Conservation (phyloP, 2,113 vertebrate genomes). For the Acrocephalus kingi region DNA sequence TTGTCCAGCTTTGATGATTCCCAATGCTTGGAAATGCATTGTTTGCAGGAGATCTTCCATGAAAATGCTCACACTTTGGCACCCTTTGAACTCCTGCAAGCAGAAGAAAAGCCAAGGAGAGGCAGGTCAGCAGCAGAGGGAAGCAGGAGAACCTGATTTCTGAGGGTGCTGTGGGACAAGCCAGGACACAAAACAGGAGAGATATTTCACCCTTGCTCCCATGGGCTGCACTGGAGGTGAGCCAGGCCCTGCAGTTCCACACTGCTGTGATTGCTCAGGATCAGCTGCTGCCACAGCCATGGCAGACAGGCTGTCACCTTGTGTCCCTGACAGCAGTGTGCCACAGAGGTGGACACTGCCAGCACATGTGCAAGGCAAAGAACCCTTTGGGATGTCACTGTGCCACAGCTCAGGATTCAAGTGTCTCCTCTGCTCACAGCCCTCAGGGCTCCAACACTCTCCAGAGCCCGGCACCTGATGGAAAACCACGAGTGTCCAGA, state of each 20-base stretch:
- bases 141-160: background rate
- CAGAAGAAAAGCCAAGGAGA: background rate
- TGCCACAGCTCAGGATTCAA: accelerated
- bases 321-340: background rate
- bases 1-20: too few species aligned
- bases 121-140: background rate
- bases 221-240: background rate
- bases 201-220: background rate
- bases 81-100: background rate
- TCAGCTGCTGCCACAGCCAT: background rate
- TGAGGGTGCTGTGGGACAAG: background rate
- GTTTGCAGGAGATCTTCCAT: background rate
- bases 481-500: background rate
- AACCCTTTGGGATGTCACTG: background rate
- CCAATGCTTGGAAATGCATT: background rate
- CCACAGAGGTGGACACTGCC: background rate
- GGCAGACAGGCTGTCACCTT: background rate
- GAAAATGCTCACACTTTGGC: background rate
- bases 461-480: background rate
- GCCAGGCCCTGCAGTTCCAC: background rate
- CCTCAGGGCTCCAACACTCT: background rate
- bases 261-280: background rate
- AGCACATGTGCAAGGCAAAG: background rate
- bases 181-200: accelerated
- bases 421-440: background rate